Base-by-base conservation (phyloP, 2,888 invertebrate genomes). In the Sarcophaga variegata region DNA sequence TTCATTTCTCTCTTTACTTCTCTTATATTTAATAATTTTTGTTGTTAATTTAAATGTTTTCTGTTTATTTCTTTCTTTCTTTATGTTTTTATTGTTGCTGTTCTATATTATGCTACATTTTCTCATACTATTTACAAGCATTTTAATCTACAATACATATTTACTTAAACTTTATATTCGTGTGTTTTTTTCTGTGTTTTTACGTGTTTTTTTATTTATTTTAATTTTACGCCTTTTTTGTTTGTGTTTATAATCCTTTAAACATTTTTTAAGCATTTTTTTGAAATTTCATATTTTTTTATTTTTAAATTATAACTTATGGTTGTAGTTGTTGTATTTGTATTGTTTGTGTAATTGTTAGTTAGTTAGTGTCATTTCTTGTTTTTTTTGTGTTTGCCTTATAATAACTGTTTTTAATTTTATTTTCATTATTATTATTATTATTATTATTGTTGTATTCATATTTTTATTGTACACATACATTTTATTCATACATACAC, bases 81-180 rank as follows among this genome's bases (percentile, higher is more conserved):
- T 17, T 54, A 5, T 4, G 5, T 54, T 54, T 54, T 54, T 54
- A 5, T 54, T 54, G 2, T 12, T 14, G 4, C 5, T 54, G 4
- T 17, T 14, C 14, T 14, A 10, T 14, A 12, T 14, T 54, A 54
- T 54, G 17, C 17, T 59, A 64, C 49, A 83, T 64, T 76, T 4
- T 47, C 27, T 70, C 60, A 75, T 81, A 72, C 84, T 77, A 72
- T 74, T 85, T 79, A 82, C 81, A 86, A 86, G 79, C 78, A 82
- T 75, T 54, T 37, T 71, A 85, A 63, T 81, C 74, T 81, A 78
- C 64, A 81, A 70, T 85, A 22, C 22, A 22, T 22, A 75, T 81
- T 78, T 37, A 81, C 81, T 85, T 81, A 81, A 66, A 85, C 14
- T 25, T 69, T 71, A 71, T 76, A 81, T 64, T 54, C 14, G 71